phyloP scores from a whole-genome alignment of 2,888 invertebrate species.

The Opisthograptis luteolata region DNA sequence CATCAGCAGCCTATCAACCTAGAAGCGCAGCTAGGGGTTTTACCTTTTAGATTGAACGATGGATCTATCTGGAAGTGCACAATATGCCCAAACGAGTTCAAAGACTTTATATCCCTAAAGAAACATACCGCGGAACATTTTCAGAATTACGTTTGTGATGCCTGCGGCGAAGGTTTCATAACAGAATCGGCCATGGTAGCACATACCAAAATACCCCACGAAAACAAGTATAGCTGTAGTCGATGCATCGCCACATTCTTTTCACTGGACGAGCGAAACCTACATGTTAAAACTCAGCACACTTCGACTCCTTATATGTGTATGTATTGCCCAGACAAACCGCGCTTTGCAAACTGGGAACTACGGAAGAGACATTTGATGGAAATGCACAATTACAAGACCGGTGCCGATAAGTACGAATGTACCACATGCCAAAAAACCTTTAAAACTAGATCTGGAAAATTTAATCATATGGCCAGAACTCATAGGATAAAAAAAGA shows the following conservation, averaged over 20 bases:
- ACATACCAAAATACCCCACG: constrained; percentile 75
- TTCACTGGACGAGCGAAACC: constrained; percentile 67
- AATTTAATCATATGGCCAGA: constrained; percentile 77
- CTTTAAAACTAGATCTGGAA: constrained; percentile 75
- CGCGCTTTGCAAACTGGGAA: constrained; percentile 77
- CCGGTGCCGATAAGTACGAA: constrained; percentile 73
- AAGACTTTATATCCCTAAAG: constrained; percentile 72
- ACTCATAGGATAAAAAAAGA: constrained; percentile 74
- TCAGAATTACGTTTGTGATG: constrained; percentile 77
- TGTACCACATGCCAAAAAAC: constrained; percentile 73
- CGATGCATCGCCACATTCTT: constrained; percentile 75
- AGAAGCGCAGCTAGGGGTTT: constrained; percentile 70
- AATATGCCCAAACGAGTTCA: constrained; percentile 73
- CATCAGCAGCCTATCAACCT: constrained; percentile 71
- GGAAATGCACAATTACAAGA: constrained; percentile 73
- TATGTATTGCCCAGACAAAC: constrained; percentile 72
- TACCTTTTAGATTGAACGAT: constrained; percentile 71
- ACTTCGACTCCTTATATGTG: constrained; percentile 75
- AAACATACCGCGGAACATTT: constrained; percentile 76
- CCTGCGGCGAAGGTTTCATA: constrained; percentile 77
- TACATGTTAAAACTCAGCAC: constrained; percentile 74
- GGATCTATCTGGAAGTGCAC: constrained; percentile 76
- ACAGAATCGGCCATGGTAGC: constrained; percentile 77
- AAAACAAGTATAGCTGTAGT: constrained; percentile 74
- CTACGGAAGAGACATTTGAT: constrained; percentile 71